A percentile compares a stretch with the other conserved stretches of the same genome.
phyloP scores from a whole-genome alignment of 2,113 vertebrate species.

The Callorhinus ursinus region DNA sequence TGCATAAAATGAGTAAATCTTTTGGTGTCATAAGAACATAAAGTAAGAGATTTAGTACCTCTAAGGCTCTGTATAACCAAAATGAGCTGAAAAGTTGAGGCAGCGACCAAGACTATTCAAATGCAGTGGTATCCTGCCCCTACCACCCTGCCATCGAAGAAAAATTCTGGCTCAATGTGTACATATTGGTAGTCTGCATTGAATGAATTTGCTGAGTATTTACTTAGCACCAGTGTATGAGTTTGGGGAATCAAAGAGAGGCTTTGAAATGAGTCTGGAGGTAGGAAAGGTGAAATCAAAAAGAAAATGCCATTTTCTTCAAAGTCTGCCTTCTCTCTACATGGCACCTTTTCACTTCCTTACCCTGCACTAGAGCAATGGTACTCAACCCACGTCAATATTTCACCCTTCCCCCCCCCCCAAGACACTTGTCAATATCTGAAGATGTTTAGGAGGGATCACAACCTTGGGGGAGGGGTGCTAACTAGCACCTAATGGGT shows the following conservation, averaged over 20 bases:
- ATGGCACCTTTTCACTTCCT: background rate
- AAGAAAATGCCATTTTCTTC: background rate
- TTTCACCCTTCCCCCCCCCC: background rate
- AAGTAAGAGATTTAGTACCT: background rate
- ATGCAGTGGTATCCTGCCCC: background rate
- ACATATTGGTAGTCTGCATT: background rate
- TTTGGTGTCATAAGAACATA: background rate
- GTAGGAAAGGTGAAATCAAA: background rate
- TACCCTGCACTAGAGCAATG: background rate
- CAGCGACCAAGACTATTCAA: background rate
- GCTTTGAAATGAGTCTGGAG: background rate
- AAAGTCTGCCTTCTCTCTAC: background rate
- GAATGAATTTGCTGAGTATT: slow-evolving; percentile 28
- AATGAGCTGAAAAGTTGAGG: slow-evolving; percentile 32
- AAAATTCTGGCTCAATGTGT: background rate
- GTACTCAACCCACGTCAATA: background rate
- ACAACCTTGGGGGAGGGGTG: background rate
- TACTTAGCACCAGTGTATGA: slow-evolving; percentile 16
- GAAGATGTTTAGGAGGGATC: background rate
- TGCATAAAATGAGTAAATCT: background rate
- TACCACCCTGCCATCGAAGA: background rate
- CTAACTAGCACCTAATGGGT: background rate
- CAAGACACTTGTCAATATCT: slow-evolving; percentile 6
- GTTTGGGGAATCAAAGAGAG: slow-evolving; percentile 12
- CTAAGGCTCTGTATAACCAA: slow-evolving; percentile 3